A percentile compares a stretch with the other conserved stretches of the same genome.
Evolutionary conservation across 2,888 invertebrate genomes (phyloP).

Genomic region (Rhimphoctona megacephalus): DNA sequence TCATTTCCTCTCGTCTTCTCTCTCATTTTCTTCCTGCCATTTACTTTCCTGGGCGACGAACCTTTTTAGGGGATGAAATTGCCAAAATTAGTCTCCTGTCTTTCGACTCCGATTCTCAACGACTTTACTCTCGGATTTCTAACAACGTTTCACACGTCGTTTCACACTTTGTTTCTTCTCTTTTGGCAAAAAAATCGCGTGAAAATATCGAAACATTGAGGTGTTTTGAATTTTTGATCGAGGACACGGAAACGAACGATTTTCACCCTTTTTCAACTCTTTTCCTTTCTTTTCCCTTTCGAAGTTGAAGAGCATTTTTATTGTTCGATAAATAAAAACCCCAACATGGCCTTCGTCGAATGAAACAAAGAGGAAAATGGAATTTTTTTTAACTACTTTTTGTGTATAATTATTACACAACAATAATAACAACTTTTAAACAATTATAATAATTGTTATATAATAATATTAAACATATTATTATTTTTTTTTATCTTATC

Average conservation of each 20-base stretch:
- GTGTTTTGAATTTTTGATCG: neutral
- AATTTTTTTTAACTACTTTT: too few relatives aligned
- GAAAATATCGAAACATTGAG: neutral
- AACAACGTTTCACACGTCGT: conserved; percentile 4
- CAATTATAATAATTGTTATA: too few relatives aligned
- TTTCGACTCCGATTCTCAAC: neutral
- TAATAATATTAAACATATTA: too few relatives aligned
- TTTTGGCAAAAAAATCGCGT: neutral
- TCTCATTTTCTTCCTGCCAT: neutral
- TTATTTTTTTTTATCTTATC: neutral
- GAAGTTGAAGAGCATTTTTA: too few relatives aligned
- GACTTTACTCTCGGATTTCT: neutral
- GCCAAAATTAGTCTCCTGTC: conserved; percentile 4
- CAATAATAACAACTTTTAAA: too few relatives aligned
- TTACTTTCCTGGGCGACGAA: neutral
- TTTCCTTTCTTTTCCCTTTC: neutral
- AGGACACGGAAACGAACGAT: neutral
- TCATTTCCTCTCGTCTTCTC: conserved; percentile 5
- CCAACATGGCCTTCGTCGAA: too few relatives aligned
- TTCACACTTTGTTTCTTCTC: neutral
- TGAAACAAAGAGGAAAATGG: too few relatives aligned
- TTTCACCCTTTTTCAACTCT: too few relatives aligned
- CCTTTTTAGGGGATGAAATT: conserved; percentile 14
- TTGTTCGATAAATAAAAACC: neutral
- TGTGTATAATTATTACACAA: too few relatives aligned